These are phyloP conservation scores for Phalacrocorax aristotelis DNA, from an alignment of 2,113 vertebrate genomes.

Conservation along the genomic window DNA sequence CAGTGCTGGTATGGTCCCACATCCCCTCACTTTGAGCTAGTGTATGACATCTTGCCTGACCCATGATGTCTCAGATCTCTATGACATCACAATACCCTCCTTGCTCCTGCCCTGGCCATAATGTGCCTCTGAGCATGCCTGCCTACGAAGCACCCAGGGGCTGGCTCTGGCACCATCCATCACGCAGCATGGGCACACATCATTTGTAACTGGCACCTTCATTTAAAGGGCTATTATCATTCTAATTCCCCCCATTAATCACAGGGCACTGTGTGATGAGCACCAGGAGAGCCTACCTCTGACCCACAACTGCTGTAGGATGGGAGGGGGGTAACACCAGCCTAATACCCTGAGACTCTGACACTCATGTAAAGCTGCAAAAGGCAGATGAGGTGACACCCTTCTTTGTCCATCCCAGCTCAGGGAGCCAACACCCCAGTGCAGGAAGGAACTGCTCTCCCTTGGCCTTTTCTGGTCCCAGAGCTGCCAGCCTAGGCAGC, in stretches of 20 bases:
- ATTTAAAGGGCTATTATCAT: conserved; percentile 28
- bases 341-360: too few relatives aligned
- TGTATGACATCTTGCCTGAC: accelerated
- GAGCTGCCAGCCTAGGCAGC: accelerated
- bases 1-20: not conserved
- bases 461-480: not conserved
- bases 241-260: conserved; percentile 40
- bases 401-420: accelerated
- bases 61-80: accelerated
- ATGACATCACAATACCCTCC: not conserved
- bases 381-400: accelerated
- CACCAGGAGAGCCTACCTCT: not conserved
- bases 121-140: not conserved
- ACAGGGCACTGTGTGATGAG: not conserved
- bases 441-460: not conserved
- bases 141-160: not conserved
- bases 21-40: not conserved
- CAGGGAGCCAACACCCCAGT: not conserved
- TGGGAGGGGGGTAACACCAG: accelerated
- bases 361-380: accelerated
- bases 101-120: not conserved
- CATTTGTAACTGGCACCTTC: conserved; percentile 24
- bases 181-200: not conserved
- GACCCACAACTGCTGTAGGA: not conserved
- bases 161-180: conserved; percentile 13